Evolutionary conservation across 2,888 invertebrate species (phyloP).

Genomic region (Drosophila yooni): DNA sequence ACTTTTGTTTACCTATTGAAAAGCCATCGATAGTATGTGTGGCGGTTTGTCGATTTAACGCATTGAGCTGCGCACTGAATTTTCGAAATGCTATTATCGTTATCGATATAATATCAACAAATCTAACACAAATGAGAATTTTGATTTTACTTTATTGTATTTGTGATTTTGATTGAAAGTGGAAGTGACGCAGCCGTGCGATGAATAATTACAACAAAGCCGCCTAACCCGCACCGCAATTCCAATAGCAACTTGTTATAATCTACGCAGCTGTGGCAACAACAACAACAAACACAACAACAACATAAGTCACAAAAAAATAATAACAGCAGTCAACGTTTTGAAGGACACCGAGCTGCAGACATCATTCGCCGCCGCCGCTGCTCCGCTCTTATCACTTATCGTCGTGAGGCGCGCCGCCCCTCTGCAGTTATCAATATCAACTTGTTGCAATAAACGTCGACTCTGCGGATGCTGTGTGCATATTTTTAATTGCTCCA

Average conservation of each 20-base stretch:
- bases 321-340: slow-evolving; percentile 30
- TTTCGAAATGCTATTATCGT: slow-evolving; percentile 10
- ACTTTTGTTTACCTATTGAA: neutral
- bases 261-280: slow-evolving; percentile 46
- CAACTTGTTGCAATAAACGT: slow-evolving; percentile 55
- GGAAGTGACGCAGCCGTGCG: slow-evolving; percentile 36
- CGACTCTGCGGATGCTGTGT: slow-evolving; percentile 32
- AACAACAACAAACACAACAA: slow-evolving; percentile 8
- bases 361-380: slow-evolving; percentile 21
- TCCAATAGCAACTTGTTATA: slow-evolving; percentile 39
- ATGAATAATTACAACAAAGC: slow-evolving; percentile 34
- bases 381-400: slow-evolving; percentile 54
- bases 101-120: slow-evolving; percentile 52
- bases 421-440: slow-evolving; percentile 46
- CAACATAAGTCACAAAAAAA: slow-evolving; percentile 5
- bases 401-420: slow-evolving; percentile 34
- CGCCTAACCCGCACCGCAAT: slow-evolving; percentile 29
- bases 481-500: slow-evolving; percentile 6
- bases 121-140: slow-evolving; percentile 39
- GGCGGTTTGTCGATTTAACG: slow-evolving; percentile 35
- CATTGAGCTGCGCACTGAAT: neutral
- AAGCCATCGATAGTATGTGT: neutral
- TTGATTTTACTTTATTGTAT: slow-evolving; percentile 58
- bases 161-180: slow-evolving; percentile 57
- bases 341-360: slow-evolving; percentile 36